phyloP scores from a whole-genome alignment of 1,140 invertebrate genomes.

The Antheraea mylitta region DNA sequence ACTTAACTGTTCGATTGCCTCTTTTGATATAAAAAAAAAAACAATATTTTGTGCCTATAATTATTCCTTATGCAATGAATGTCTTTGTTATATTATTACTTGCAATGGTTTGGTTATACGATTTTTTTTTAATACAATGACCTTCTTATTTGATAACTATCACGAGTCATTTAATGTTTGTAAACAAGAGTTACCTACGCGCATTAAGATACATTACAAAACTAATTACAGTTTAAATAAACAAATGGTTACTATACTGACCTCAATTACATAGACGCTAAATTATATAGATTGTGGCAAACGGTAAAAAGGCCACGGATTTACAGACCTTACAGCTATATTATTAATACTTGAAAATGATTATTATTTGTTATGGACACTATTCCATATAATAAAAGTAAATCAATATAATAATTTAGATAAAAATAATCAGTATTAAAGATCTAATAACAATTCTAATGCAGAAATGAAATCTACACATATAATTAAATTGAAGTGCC shows the following conservation, averaged over 20 bases:
- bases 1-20: no score
- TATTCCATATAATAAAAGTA: no score
- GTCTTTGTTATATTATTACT: neutral
- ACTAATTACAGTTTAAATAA: conserved; percentile 8
- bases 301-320: neutral
- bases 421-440: no score
- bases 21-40: no score
- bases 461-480: no score
- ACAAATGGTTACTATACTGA: conserved; percentile 12
- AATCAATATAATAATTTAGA: no score
- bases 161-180: neutral
- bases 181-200: conserved; percentile 8
- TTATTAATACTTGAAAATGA: no score
- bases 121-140: neutral
- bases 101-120: neutral
- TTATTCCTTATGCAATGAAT: neutral
- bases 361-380: no score
- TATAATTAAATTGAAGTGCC: no score
- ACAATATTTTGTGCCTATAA: neutral
- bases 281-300: neutral
- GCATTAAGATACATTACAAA: conserved; percentile 11
- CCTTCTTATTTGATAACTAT: neutral
- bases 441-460: no score
- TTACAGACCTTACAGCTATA: neutral
- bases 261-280: neutral